phyloP scores from a whole-genome alignment of 2,888 invertebrate species.

The Bruchidius siliquastri region DNA sequence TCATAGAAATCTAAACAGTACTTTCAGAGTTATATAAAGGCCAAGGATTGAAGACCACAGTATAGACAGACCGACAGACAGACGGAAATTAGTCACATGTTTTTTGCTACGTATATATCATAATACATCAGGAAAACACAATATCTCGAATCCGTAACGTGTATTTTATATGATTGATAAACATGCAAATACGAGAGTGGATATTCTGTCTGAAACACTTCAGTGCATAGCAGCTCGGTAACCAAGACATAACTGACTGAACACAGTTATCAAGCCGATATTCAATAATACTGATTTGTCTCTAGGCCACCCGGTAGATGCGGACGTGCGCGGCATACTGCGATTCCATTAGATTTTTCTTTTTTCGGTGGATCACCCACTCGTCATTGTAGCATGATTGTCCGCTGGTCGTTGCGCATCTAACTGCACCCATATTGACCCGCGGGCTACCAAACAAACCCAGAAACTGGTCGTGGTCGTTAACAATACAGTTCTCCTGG shows the following conservation, averaged over 20 bases:
- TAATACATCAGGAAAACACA: too few species aligned
- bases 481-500: conserved; percentile 1
- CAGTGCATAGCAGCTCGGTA: too few species aligned
- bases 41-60: too few species aligned
- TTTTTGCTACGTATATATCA: too few species aligned
- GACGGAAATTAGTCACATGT: too few species aligned
- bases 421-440: conserved; percentile 37
- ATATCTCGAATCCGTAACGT: too few species aligned
- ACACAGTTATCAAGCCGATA: background rate
- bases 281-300: background rate
- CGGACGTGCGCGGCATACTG: background rate
- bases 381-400: conserved; percentile 28
- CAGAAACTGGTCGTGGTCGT: conserved; percentile 6
- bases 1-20: too few species aligned
- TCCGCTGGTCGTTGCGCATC: conserved; percentile 21
- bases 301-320: background rate
- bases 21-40: too few species aligned
- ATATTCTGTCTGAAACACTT: too few species aligned
- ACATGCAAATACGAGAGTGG: too few species aligned
- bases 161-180: too few species aligned
- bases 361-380: conserved; percentile 24
- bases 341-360: background rate
- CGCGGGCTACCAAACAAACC: conserved; percentile 27
- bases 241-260: background rate
- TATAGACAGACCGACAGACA: too few species aligned